A percentile compares a stretch with the other conserved stretches of the same genome.
Conservation (phyloP, 2,113 vertebrate species). For the Puntigrus tetrazona region DNA sequence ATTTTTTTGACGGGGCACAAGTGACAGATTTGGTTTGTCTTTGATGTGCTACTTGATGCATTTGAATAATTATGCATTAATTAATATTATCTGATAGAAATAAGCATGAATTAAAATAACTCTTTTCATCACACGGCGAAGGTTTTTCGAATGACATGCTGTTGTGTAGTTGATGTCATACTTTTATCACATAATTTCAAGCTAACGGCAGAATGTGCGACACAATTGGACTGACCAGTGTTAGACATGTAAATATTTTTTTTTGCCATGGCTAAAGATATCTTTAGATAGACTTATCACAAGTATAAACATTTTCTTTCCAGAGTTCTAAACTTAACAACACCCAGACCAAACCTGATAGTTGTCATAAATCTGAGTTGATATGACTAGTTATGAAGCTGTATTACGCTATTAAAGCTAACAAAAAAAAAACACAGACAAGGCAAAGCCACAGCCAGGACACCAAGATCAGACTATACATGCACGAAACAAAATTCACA, state of each 20-base stretch:
- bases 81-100: background rate
- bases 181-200: background rate
- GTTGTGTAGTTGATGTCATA: background rate
- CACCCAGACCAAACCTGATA: background rate
- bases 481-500: background rate
- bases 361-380: background rate
- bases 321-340: background rate
- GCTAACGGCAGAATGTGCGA: background rate
- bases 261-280: background rate
- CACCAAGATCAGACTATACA: background rate
- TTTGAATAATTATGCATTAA: no score
- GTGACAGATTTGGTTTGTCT: background rate
- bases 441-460: conserved; percentile 37
- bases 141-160: background rate
- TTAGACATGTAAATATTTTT: background rate
- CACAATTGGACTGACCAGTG: background rate
- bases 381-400: background rate
- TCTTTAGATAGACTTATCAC: background rate
- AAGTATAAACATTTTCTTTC: background rate
- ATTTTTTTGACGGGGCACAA: background rate
- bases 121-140: background rate
- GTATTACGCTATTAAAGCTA: background rate
- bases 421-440: background rate
- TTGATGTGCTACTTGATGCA: no score
- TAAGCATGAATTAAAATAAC: no score